Conservation (phyloP, 2,113 vertebrate species). For the Nothocercus nigrocapillus region DNA sequence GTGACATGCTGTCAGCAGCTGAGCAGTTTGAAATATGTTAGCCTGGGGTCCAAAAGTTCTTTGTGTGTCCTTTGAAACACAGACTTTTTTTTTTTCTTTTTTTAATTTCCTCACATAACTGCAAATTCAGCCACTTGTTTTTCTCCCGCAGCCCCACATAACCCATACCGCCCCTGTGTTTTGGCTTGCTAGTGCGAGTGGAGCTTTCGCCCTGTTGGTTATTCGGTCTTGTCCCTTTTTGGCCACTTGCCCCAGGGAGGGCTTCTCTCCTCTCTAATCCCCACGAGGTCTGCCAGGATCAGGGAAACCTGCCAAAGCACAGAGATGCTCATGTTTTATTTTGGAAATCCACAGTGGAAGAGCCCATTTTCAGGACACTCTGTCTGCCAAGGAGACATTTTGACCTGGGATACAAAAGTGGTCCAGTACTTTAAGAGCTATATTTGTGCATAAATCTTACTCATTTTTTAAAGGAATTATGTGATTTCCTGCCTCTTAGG, state of each 20-base stretch:
- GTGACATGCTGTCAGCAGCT: constrained; percentile 17
- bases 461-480: not conserved
- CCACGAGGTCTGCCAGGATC: not conserved
- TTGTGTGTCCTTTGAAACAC: not conserved
- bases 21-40: constrained; percentile 21
- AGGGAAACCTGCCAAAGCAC: not conserved
- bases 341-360: not conserved
- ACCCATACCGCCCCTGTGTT: not conserved
- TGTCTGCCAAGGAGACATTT: not conserved
- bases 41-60: constrained; percentile 26
- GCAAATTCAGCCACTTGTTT: not conserved
- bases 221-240: not conserved
- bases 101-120: not conserved
- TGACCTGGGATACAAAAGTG: not conserved
- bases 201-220: not conserved
- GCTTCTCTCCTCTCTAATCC: not conserved
- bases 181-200: not conserved
- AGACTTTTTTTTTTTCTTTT: not conserved
- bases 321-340: not conserved
- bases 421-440: not conserved
- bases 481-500: not conserved
- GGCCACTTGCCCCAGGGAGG: not conserved
- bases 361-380: not conserved
- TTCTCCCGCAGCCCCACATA: not conserved
- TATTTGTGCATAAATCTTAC: not conserved